Base-by-base conservation (phyloP, 2,113 vertebrate genomes). In the Agapornis roseicollis region DNA sequence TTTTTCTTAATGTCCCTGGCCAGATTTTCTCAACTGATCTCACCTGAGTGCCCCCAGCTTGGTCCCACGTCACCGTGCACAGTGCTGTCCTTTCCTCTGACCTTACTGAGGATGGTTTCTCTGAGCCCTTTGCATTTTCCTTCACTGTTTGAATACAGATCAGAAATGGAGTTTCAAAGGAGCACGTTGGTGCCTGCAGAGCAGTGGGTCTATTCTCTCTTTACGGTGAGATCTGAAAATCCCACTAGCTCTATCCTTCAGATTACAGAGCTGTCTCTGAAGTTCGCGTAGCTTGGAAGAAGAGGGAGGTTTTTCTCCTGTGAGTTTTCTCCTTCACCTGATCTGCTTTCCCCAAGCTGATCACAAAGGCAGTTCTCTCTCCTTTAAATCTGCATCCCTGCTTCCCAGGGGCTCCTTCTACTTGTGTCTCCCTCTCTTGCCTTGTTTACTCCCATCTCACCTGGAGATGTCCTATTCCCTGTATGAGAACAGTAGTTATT, bases 141-240 rank as follows among this genome's bases (percentile, higher is more conserved):
- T 76, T 88, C 1, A 0, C 83, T 1, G 4, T 92, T 87, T 92
- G 85, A 92, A 69, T 92, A 50, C 68, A 90, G 80, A 85, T 92
- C 90, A 95, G 73, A 96, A 92, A 66, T 39, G 83, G 88, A 49
- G 85, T 92, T 97, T 88, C 25, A 93, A 89, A 95, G 92, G 94
- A 91, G 63, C 78, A 46, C 64, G 65, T 85, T 72, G 47, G 41
- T 84, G 85, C 76, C 80, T 78, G 72, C 68, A 83, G 91, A 96
- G 70, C 91, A 46, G 70, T 61, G 65, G 58, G 73, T 95, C 77
- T 89, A 47, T 91, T 90, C 85, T 64, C 93, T 88, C 82, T 69
- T 80, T 81, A 46, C 1, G 12, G 37, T 49, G 58, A 96, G 90
- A 92, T 90, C 80, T 94, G 88, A 93, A 96, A 90, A 89, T 90